Evolutionary conservation across 2,888 invertebrate species (phyloP).

Genomic region (Dasypolia templi): DNA sequence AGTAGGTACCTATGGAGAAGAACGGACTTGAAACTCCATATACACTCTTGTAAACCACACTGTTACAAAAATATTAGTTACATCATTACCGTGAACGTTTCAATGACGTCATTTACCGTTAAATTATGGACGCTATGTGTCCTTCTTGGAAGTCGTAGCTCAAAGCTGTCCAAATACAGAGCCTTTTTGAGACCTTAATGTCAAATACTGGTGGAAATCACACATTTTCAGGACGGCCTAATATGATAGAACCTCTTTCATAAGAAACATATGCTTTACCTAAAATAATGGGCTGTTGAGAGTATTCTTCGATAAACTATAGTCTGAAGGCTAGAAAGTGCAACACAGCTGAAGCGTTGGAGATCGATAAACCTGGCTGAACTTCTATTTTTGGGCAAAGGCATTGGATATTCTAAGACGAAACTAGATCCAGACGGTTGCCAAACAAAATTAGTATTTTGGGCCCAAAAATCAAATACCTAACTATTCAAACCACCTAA

Average conservation of each 20-base stretch:
- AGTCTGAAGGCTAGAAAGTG: background rate
- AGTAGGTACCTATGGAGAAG: no score
- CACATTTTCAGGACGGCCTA: background rate
- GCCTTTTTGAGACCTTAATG: no score
- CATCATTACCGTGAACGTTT: no score
- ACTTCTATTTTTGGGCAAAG: background rate
- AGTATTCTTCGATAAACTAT: background rate
- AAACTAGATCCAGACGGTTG: background rate
- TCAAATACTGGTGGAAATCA: background rate
- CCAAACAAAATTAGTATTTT: background rate
- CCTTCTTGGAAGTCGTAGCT: no score
- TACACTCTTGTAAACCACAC: no score
- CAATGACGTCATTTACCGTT: no score
- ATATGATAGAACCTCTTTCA: background rate
- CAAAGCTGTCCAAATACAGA: background rate
- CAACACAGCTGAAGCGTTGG: background rate
- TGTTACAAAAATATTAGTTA: no score
- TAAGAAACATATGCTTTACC: background rate
- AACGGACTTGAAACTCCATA: no score
- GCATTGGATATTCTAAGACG: background rate
- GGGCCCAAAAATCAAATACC: background rate
- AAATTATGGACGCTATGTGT: no score
- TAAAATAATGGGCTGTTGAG: background rate
- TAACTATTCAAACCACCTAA: fast-evolving
- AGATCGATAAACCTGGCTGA: constrained; percentile 11